Base-by-base conservation (phyloP, 2,888 invertebrate species). In the Platycnemis pennipes region DNA sequence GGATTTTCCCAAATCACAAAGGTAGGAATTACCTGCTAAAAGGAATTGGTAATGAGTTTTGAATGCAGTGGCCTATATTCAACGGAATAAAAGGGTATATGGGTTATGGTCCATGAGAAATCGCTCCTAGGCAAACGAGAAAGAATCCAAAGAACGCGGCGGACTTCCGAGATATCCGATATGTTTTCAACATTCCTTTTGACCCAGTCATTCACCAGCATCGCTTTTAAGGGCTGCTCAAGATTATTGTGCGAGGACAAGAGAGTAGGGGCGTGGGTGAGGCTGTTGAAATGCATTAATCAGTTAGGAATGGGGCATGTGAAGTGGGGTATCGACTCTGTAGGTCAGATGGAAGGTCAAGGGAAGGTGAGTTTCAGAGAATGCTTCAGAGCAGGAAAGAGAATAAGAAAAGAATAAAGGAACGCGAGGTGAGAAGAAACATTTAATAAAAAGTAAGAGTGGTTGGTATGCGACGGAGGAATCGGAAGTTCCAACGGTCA, bases 401-500 rank as follows among this genome's bases (percentile, higher is more conserved):
- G 37, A 37, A 13, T n/a, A 37, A 37, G 77, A 16, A 37, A 11
- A 77, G 37, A 77, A 77, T 37, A 77, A 37, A 77, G 37, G 77
- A 77, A 1, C 37, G 13, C 13, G 77, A 37, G 77, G 31, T 37
- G 77, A 77, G 77, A 37, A 77, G 77, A 37, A 37, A 77, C 31
- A 37, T 37, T 37, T 77, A 77, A 77, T 77, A 77, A 77, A 77
- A 77, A 77, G 77, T 26, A 37, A 77, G 77, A 77, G 77, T 77
- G 77, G 77, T 77, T 77, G 77, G 77, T 77, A 77, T 77, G 77
- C 77, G 31, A 16, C 31, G 77, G 77, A 77, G 77, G 77, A 77
- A 77, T 77, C 77, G 77, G 77, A 77, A 77, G 77, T 77, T 77
- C 77, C 77, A 37, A 77, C 31, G 37, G 77, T 37, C 77, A 77